These are phyloP conservation scores for Melieria crassipennis DNA, from an alignment of 2,888 invertebrate species.

Conservation along the genomic window DNA sequence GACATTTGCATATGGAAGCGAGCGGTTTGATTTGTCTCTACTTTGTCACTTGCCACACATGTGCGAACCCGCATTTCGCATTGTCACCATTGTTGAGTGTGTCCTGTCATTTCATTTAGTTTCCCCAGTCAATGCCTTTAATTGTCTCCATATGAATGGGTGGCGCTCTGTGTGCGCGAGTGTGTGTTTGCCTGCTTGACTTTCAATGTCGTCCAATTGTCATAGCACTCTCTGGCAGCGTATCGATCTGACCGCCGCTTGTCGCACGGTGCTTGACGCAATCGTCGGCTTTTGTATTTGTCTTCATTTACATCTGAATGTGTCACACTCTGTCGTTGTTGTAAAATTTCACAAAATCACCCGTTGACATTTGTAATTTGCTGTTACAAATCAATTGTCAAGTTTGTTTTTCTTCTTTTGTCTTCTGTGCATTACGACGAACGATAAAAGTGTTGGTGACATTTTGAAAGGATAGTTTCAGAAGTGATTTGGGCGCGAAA, in stretches of 20 bases:
- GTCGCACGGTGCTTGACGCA: too few relatives aligned
- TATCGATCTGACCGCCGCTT: too few relatives aligned
- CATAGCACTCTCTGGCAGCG: not conserved
- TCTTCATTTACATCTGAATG: constrained; percentile 1
- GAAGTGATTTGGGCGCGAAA: not conserved
- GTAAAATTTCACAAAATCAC: constrained; percentile 12
- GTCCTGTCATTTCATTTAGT: not conserved
- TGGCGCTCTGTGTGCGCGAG: not conserved
- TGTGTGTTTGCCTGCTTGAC: not conserved
- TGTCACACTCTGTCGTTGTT: constrained; percentile 1
- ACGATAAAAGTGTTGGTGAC: constrained; percentile 2
- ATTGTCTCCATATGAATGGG: not conserved
- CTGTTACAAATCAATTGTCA: constrained; percentile 18
- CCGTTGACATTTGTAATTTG: constrained; percentile 21
- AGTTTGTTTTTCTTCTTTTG: not conserved
- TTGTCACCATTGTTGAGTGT: not conserved
- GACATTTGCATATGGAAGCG: too few relatives aligned
- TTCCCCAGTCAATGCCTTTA: constrained; percentile 1
- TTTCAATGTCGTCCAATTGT: not conserved
- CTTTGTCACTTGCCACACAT: too few relatives aligned
- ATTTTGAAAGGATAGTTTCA: not conserved
- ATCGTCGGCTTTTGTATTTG: not conserved
- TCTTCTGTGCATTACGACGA: not conserved
- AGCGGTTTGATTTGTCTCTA: too few relatives aligned
- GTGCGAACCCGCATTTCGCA: not conserved